phyloP scores from a whole-genome alignment of 2,888 invertebrate species.

The Nemotelus nigrinus region DNA sequence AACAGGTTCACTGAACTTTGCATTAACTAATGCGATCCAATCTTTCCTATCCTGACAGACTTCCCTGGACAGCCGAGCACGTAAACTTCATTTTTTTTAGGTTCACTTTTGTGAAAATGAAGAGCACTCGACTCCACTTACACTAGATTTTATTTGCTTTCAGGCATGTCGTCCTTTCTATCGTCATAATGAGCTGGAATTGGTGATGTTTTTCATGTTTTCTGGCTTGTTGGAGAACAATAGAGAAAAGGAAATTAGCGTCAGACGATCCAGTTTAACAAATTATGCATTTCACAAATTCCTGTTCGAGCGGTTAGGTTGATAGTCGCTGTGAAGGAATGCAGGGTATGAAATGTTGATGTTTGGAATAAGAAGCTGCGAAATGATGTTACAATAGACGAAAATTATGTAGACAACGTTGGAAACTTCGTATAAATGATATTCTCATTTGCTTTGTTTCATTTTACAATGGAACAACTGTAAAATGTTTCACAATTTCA shows the following conservation, averaged over 20 bases:
- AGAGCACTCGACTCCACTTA: slow-evolving; percentile 32
- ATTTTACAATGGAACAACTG: too few species aligned
- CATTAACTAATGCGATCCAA: slow-evolving; percentile 13
- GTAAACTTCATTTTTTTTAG: slow-evolving; percentile 33
- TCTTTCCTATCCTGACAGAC: background rate
- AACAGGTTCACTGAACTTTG: slow-evolving; percentile 40
- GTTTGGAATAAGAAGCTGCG: too few species aligned
- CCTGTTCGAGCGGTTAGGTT: too few species aligned
- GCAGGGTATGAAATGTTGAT: too few species aligned
- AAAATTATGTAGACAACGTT: too few species aligned
- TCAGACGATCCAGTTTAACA: background rate
- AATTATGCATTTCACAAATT: background rate
- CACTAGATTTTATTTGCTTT: slow-evolving; percentile 5
- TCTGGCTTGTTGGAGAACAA: slow-evolving; percentile 24
- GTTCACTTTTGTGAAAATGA: slow-evolving; percentile 28
- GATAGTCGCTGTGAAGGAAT: too few species aligned
- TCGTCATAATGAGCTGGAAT: slow-evolving; percentile 11
- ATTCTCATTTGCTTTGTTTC: too few species aligned
- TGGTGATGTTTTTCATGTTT: slow-evolving; percentile 25
- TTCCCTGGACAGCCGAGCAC: background rate
- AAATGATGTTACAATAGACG: too few species aligned
- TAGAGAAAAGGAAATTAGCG: slow-evolving; percentile 21
- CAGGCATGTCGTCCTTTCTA: background rate
- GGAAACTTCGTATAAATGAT: too few species aligned
- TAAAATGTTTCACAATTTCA: too few species aligned